Evolutionary conservation across 2,888 invertebrate genomes (phyloP).

Genomic region (Tricholauxania praeusta): DNA sequence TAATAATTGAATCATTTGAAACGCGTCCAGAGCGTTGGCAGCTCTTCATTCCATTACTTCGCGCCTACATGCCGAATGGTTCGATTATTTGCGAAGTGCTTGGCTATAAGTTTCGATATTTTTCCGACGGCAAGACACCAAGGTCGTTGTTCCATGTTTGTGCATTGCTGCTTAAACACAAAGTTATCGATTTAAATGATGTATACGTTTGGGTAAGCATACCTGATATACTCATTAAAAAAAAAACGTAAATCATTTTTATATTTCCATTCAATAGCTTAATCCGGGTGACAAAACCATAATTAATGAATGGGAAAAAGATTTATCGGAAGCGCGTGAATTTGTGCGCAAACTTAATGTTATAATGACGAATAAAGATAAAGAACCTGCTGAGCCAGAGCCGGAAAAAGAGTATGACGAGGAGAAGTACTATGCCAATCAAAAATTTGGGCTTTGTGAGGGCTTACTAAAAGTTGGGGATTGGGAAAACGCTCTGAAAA

Average conservation of each 20-base stretch:
- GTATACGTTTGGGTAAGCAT: conserved; percentile 90
- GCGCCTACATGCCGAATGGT: conserved; percentile 89
- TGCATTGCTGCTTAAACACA: conserved; percentile 89
- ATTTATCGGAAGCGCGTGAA: conserved; percentile 85
- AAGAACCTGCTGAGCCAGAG: conserved; percentile 79
- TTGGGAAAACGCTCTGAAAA: conserved; percentile 86
- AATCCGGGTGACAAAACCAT: conserved; percentile 88
- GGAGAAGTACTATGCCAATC: conserved; percentile 74
- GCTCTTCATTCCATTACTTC: conserved; percentile 87
- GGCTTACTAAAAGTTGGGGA: conserved; percentile 89
- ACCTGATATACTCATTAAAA: conserved; percentile 14
- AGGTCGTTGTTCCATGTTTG: conserved; percentile 89
- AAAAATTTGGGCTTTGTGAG: conserved; percentile 93
- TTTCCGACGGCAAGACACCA: conserved; percentile 76
- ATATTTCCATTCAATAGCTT: conserved; percentile 70
- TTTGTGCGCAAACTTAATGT: conserved; percentile 89
- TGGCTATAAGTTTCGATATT: conserved; percentile 89
- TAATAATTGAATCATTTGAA: conserved; percentile 97
- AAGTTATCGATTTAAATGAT: conserved; percentile 86
- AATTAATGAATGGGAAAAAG: conserved; percentile 83
- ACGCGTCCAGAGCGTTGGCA: conserved; percentile 81
- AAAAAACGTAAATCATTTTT: conserved; percentile 22
- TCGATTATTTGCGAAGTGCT: conserved; percentile 93
- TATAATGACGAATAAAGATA: conserved; percentile 84
- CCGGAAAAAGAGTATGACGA: conserved; percentile 77